Conservation (phyloP, 2,888 invertebrate genomes). For the Heliothis peltigera region DNA sequence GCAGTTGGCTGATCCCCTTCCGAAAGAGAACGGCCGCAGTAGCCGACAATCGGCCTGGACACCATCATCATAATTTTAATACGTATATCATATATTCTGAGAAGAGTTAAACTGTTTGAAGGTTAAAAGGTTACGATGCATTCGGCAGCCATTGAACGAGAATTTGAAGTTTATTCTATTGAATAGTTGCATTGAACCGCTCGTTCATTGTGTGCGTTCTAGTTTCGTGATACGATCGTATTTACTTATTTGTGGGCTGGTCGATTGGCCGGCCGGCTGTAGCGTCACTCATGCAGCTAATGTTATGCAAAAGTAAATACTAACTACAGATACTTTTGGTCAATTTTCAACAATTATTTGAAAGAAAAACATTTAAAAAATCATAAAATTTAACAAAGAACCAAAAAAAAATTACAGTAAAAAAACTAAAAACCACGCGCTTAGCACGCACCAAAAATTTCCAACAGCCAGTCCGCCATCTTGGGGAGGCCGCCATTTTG, state of each 20-base stretch:
- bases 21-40: too few relatives aligned
- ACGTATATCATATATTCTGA: not conserved
- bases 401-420: too few relatives aligned
- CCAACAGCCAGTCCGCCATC: too few relatives aligned
- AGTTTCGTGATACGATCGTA: conserved; percentile 53
- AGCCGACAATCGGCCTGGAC: too few relatives aligned
- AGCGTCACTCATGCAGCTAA: conserved; percentile 25
- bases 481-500: too few relatives aligned
- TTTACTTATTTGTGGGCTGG: conserved; percentile 45
- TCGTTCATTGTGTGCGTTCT: conserved; percentile 49
- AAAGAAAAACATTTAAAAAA: not conserved
- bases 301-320: conserved; percentile 21
- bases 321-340: not conserved
- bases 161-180: conserved; percentile 56
- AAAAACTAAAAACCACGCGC: too few relatives aligned
- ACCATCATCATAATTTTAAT: too few relatives aligned
- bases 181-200: conserved; percentile 52
- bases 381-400: not conserved
- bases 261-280: conserved; percentile 24
- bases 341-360: too few relatives aligned
- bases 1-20: too few relatives aligned
- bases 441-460: too few relatives aligned
- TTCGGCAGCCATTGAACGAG: conserved; percentile 49
- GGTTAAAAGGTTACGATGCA: conserved; percentile 53
- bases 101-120: conserved; percentile 34